Evolutionary conservation across 2,113 vertebrate species (phyloP).

Genomic region (Carollia perspicillata): DNA sequence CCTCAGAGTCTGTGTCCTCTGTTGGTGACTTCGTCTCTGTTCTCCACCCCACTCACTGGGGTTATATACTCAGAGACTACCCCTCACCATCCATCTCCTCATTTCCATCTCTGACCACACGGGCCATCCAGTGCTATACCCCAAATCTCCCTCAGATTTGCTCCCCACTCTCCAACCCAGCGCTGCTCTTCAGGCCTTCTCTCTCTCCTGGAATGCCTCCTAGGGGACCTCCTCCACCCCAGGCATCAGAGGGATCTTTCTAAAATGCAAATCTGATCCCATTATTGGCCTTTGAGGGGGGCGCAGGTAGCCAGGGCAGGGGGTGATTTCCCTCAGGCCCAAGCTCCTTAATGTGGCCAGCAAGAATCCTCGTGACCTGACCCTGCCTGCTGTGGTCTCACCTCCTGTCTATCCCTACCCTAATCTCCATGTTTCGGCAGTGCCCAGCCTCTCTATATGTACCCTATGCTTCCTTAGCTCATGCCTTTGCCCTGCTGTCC

Average conservation of each 20-base stretch:
- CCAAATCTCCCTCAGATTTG: not conserved
- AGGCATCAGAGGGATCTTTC: not conserved
- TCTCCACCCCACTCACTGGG: not conserved
- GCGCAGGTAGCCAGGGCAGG: not conserved
- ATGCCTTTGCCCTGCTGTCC: not conserved
- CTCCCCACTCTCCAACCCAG: not conserved
- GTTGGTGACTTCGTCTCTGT: not conserved
- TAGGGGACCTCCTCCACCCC: not conserved
- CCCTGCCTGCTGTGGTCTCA: not conserved
- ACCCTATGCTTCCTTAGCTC: not conserved
- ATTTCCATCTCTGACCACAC: not conserved
- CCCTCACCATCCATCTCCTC: not conserved
- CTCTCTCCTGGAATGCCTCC: not conserved
- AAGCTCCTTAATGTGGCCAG: not conserved
- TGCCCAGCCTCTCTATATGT: rapidly evolving
- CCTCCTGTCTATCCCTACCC: not conserved
- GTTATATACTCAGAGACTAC: not conserved
- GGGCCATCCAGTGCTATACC: not conserved
- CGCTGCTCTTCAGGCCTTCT: not conserved
- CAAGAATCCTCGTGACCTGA: not conserved
- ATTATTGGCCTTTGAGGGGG: not conserved
- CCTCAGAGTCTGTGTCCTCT: not conserved
- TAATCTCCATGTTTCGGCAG: not conserved
- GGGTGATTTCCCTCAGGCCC: not conserved
- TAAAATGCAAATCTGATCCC: not conserved